Evolutionary conservation across 2,888 invertebrate species (phyloP).

Genomic region (Exocentrus adspersus): DNA sequence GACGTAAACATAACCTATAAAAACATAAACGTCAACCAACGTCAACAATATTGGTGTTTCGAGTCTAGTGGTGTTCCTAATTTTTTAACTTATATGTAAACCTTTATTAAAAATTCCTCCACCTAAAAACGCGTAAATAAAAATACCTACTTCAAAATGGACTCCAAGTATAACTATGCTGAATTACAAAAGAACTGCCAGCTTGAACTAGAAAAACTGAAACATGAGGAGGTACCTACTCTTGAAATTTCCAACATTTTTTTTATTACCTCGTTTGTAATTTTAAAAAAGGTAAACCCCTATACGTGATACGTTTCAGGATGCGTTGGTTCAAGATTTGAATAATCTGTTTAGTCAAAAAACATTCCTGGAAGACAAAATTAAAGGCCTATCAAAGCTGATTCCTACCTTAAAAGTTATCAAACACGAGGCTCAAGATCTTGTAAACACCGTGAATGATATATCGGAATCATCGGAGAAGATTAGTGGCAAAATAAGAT

Average conservation of each 20-base stretch:
- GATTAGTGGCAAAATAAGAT: conserved; percentile 95
- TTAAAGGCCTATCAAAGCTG: conserved; percentile 82
- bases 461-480: conserved; percentile 91
- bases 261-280: no score
- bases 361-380: conserved; percentile 80
- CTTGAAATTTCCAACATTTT: neutral
- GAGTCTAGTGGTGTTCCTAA: no score
- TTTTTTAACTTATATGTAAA: no score
- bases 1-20: no score
- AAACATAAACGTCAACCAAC: no score
- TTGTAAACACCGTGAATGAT: conserved; percentile 85
- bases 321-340: conserved; percentile 75
- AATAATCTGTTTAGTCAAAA: conserved; percentile 78
- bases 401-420: conserved; percentile 83
- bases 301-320: conserved; percentile 66
- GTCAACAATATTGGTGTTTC: no score
- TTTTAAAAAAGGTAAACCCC: no score
- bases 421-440: conserved; percentile 80
- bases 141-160: conserved; percentile 21
- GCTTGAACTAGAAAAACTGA: conserved; percentile 68
- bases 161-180: conserved; percentile 35
- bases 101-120: neutral
- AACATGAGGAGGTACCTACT: conserved; percentile 65
- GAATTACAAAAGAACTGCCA: conserved; percentile 67
- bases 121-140: no score